A percentile compares a stretch with the other conserved stretches of the same genome.
phyloP scores from a whole-genome alignment of 2,888 invertebrate genomes.

The Fabriciana adippe region DNA sequence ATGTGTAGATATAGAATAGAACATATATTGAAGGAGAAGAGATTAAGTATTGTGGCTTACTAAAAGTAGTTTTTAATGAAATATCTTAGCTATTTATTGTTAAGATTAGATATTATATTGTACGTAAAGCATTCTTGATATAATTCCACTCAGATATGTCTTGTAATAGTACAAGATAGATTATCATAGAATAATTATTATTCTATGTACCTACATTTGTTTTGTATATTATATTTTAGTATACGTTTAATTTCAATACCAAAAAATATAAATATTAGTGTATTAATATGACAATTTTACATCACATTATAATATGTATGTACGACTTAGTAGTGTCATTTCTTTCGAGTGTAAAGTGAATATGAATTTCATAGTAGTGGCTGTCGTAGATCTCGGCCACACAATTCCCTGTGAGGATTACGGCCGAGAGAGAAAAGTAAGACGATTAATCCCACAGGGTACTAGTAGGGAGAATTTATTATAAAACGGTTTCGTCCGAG shows the following conservation, averaged over 20 bases:
- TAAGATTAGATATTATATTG: too few relatives aligned
- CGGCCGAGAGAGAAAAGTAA: conserved; percentile 76
- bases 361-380: conserved; percentile 55
- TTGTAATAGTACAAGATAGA: too few relatives aligned
- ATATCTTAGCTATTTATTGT: neutral
- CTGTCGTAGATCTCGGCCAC: conserved; percentile 63
- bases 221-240: too few relatives aligned
- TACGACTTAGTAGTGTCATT: conserved; percentile 8
- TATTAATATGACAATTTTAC: too few relatives aligned
- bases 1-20: conserved; percentile 1
- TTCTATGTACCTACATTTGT: too few relatives aligned
- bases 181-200: too few relatives aligned
- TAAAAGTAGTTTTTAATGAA: too few relatives aligned
- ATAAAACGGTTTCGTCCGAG: conserved; percentile 72
- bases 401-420: conserved; percentile 77
- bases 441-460: conserved; percentile 79
- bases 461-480: conserved; percentile 73
- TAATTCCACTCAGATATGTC: too few relatives aligned
- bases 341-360: conserved; percentile 40
- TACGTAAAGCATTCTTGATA: too few relatives aligned
- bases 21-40: neutral
- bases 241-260: too few relatives aligned
- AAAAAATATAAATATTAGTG: too few relatives aligned
- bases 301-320: too few relatives aligned
- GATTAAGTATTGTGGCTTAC: neutral